These are phyloP conservation scores for Trissolcus japonicus DNA, from an alignment of 2,888 invertebrate species.

Conservation along the genomic window DNA sequence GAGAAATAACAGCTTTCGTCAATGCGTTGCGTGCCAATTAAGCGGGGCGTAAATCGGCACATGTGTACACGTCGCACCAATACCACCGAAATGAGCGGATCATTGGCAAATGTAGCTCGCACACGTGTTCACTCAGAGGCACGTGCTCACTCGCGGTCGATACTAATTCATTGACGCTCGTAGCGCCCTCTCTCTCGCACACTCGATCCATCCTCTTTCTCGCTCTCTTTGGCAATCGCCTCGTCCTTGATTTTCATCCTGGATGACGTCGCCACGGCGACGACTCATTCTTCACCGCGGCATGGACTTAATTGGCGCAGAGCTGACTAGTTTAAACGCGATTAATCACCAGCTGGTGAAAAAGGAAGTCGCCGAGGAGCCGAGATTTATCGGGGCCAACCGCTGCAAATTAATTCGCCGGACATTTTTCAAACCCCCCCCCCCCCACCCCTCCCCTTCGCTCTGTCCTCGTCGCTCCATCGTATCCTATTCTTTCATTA, in stretches of 20 bases:
- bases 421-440: slow-evolving; percentile 11
- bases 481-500: slow-evolving; percentile 39
- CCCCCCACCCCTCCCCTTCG: slow-evolving; percentile 10
- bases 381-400: slow-evolving; percentile 66
- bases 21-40: slow-evolving; percentile 38
- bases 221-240: slow-evolving; percentile 9
- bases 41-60: slow-evolving; percentile 14
- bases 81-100: slow-evolving; percentile 44
- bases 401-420: slow-evolving; percentile 47
- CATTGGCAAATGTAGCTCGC: slow-evolving; percentile 46
- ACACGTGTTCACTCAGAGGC: slow-evolving; percentile 50
- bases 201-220: not conserved
- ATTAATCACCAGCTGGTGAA: slow-evolving; percentile 70
- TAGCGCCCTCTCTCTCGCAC: slow-evolving; percentile 17
- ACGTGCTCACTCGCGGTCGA: slow-evolving; percentile 55
- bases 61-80: slow-evolving; percentile 24
- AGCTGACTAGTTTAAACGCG: slow-evolving; percentile 73
- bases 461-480: too few species aligned
- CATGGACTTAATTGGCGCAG: slow-evolving; percentile 72
- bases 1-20: slow-evolving; percentile 22
- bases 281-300: slow-evolving; percentile 56
- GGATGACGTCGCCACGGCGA: slow-evolving; percentile 52
- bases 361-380: slow-evolving; percentile 61
- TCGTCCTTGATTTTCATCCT: slow-evolving; percentile 38
- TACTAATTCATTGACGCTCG: slow-evolving; percentile 62